Base-by-base conservation (phyloP, 2,113 vertebrate species). In the Drymodes brunneopygia region DNA sequence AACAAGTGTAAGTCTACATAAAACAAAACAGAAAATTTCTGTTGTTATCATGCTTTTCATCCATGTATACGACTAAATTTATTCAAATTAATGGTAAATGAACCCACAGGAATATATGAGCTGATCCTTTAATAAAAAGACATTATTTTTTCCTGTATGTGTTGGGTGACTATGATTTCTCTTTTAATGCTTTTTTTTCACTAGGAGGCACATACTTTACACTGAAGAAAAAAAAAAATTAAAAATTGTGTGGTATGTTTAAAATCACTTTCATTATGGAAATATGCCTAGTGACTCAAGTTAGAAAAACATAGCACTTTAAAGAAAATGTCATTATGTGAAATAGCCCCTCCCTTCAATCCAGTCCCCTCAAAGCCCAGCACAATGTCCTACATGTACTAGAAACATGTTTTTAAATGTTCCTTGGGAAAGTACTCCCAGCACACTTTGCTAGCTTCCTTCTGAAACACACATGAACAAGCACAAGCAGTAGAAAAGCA, bases 361-460 rank as follows among this genome's bases (percentile, higher is more conserved):
- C 61, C 73, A 1, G 14, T 44, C 29, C 24, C 12, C 15, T 28
- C 24, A 65, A 61, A 87, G 31, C 6, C 22, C 36, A 56, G 27
- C 5, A 64, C 60, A 51, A 72, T 8, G 2, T 13, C 24, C 19
- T 15, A 35, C 13, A 22, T 11, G 10, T 36, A 6, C 27, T 27
- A 57, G 33, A 54, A 61, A 61, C 7, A 17, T 12, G 10, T 7
- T 69, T 79, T 88, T 45, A 47, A 64, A 29, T 12, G 33, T 12
- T 36, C 22, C 11, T 62, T 31, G 16, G 40, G 20, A 35, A 60
- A 61, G 19, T 31, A 20, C 1, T 1, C 1, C 1, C 9, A 7
- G 11, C 4, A 44, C 16, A 15, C 15, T 44, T 66, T 35, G 16
- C 15, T 57, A 33, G 35, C 35, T 53, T 57, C 42, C 38, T 75